These are phyloP conservation scores for Pristis pectinata DNA, from an alignment of 2,797 vertebrate species.

Conservation along the genomic window DNA sequence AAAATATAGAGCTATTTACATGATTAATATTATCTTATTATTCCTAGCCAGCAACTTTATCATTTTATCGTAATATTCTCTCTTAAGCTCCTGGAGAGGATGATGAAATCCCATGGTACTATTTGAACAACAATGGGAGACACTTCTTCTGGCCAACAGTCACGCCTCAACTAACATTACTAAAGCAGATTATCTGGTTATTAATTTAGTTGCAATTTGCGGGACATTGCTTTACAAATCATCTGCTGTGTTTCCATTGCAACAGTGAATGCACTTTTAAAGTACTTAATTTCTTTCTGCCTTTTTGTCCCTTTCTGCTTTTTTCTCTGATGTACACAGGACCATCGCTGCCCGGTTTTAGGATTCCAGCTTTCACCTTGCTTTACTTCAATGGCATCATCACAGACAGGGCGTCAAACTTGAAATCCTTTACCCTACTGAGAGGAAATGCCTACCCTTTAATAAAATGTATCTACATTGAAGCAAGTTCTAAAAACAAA, in stretches of 20 bases:
- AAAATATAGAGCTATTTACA: constrained; percentile 7
- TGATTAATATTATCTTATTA: constrained; percentile 18
- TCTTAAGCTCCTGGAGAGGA: background rate
- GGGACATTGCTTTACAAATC: background rate
- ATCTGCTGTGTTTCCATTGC: background rate
- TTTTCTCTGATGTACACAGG: background rate
- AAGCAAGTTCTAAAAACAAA: background rate
- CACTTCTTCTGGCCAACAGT: background rate
- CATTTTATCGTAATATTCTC: background rate
- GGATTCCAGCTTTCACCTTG: background rate
- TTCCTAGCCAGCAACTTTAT: background rate
- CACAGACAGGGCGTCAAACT: background rate
- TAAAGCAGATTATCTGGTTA: background rate
- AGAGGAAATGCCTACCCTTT: background rate
- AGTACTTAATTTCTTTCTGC: background rate
- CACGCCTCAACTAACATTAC: background rate
- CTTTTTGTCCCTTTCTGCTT: background rate
- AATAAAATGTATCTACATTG: background rate
- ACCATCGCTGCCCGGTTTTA: background rate
- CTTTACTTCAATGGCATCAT: background rate
- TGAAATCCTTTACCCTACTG: background rate
- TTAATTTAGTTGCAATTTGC: background rate
- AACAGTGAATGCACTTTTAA: background rate
- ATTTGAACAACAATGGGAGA: too few relatives aligned
- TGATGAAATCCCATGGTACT: background rate